Conservation (phyloP, 2,888 invertebrate species). For the Patella caerulea region DNA sequence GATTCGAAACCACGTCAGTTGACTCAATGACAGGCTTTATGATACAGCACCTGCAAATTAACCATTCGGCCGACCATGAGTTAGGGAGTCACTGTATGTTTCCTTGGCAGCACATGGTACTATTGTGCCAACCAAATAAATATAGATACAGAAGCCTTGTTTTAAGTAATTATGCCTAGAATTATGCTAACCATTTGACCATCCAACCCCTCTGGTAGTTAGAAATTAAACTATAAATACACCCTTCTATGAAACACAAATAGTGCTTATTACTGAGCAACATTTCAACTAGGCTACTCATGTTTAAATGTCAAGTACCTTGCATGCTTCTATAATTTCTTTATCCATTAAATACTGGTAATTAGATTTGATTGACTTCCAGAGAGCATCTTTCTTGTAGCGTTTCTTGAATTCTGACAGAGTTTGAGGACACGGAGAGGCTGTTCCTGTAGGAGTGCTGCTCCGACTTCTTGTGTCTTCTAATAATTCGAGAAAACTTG, state of each 20-base stretch:
- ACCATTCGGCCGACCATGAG: too few relatives aligned
- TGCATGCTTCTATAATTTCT: constrained; percentile 90
- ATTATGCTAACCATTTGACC: neutral
- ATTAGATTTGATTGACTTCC: constrained; percentile 91
- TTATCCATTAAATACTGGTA: constrained; percentile 97
- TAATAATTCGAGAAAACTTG: constrained; percentile 47
- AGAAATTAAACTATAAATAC: too few relatives aligned
- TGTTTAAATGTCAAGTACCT: constrained; percentile 67
- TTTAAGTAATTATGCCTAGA: neutral
- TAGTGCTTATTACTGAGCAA: too few relatives aligned
- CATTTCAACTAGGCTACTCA: too few relatives aligned
- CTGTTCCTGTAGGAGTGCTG: constrained; percentile 53
- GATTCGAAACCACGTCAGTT: too few relatives aligned
- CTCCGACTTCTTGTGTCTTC: constrained; percentile 48
- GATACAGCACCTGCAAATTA: too few relatives aligned
- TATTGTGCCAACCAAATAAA: too few relatives aligned
- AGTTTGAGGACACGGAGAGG: constrained; percentile 46
- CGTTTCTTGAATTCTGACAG: constrained; percentile 61
- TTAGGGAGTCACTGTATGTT: too few relatives aligned
- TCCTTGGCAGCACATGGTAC: too few relatives aligned
- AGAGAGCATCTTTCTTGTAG: constrained; percentile 83
- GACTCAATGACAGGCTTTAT: too few relatives aligned
- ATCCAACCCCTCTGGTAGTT: neutral
- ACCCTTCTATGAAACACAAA: too few relatives aligned
- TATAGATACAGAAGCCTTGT: neutral